phyloP scores from a whole-genome alignment of 1,140 invertebrate genomes.

The Ganaspis sp. region DNA sequence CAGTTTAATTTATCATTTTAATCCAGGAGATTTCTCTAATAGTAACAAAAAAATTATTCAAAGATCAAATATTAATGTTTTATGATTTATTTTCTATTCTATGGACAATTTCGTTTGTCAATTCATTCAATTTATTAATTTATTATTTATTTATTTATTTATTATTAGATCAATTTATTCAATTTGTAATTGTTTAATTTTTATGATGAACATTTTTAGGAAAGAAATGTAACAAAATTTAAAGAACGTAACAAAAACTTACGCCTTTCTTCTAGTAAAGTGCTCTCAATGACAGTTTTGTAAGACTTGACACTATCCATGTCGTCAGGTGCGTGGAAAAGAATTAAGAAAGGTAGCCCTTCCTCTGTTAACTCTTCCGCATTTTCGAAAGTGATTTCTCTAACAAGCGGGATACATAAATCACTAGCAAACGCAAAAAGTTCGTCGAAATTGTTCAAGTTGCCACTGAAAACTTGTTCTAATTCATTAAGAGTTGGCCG shows the following conservation, averaged over 20 bases:
- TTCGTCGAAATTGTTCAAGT: slow-evolving; percentile 85
- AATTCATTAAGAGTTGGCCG: slow-evolving; percentile 85
- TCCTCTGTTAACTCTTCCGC: slow-evolving; percentile 99
- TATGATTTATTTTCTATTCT: no score
- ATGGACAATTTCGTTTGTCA: no score
- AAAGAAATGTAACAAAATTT: no score
- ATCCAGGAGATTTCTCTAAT: no score
- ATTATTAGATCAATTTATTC: no score
- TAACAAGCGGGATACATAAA: slow-evolving; percentile 91
- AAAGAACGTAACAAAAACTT: no score
- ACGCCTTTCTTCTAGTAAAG: slow-evolving; percentile 94
- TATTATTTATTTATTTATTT: slow-evolving; percentile 32
- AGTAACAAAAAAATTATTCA: no score
- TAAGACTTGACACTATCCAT: slow-evolving; percentile 90
- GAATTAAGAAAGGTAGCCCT: slow-evolving; percentile 98
- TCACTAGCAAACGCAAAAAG: slow-evolving; percentile 91
- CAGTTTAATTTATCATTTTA: no score
- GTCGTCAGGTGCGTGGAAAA: slow-evolving; percentile 95
- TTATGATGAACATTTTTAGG: no score
- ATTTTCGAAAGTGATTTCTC: slow-evolving; percentile 99
- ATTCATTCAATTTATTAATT: no score
- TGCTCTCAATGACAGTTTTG: slow-evolving; percentile 86
- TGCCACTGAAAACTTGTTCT: slow-evolving; percentile 88
- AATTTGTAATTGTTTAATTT: no score
- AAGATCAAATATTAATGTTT: no score